Conservation (phyloP, 1,140 invertebrate genomes). For the Papilio xuthus region DNA sequence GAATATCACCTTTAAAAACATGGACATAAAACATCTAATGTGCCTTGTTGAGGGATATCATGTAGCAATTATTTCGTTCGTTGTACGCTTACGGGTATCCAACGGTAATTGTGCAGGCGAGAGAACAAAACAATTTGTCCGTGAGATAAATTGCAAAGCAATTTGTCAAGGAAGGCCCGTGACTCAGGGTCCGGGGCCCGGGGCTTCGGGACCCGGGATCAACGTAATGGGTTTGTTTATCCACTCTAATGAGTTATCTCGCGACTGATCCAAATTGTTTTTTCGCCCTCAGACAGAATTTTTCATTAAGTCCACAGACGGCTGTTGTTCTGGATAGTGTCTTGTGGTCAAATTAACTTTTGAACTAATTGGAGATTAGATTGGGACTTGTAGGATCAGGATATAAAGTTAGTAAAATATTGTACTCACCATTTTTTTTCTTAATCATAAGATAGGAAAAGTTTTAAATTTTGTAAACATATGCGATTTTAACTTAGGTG, state of each 20-base stretch:
- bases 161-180: conserved; percentile 26
- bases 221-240: conserved; percentile 33
- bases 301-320: conserved; percentile 7
- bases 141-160: conserved; percentile 31
- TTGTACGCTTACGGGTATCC: conserved; percentile 15
- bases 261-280: conserved; percentile 30
- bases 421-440: neutral
- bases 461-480: neutral
- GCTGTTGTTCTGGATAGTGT: neutral
- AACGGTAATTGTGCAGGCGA: conserved; percentile 33
- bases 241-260: conserved; percentile 34
- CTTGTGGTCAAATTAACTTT: neutral
- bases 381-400: neutral
- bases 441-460: neutral
- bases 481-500: neutral
- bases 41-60: neutral
- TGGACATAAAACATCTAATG: neutral
- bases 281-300: conserved; percentile 9
- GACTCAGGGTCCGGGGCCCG: neutral
- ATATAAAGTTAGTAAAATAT: neutral
- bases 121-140: conserved; percentile 35
- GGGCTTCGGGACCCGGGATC: conserved; percentile 9
- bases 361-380: neutral
- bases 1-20: conserved; percentile 7
- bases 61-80: conserved; percentile 10